Evolutionary conservation across 37 sponge, comb jelly and placozoan genomes (phyloP).

Genomic region (Chondrilla cf. caribensis): DNA sequence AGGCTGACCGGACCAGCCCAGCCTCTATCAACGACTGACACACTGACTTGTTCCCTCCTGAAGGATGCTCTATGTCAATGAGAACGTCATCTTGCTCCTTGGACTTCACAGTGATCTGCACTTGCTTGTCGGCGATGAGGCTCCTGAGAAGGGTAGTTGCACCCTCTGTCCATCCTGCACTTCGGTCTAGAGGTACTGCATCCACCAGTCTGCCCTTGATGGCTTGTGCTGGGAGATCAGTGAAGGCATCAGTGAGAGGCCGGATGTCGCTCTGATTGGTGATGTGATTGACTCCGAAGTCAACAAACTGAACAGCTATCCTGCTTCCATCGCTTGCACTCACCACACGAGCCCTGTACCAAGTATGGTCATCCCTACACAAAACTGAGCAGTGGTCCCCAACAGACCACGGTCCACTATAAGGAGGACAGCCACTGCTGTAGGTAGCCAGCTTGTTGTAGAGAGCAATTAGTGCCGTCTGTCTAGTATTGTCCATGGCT

Average conservation of each 20-base stretch:
- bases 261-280: not conserved
- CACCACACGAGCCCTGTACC: not conserved
- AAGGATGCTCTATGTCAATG: not conserved
- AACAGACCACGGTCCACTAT: not conserved
- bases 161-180: not conserved
- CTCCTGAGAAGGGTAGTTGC: not conserved
- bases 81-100: not conserved
- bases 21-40: not conserved
- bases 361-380: not conserved
- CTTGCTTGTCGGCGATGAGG: not conserved
- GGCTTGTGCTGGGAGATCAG: not conserved
- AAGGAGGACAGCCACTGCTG: not conserved
- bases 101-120: not conserved
- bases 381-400: slow-evolving; percentile 4
- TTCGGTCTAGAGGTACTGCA: not conserved
- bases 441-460: not conserved
- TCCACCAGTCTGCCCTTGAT: not conserved
- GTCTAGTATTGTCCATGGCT: not conserved
- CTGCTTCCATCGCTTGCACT: not conserved
- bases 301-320: not conserved
- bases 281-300: not conserved
- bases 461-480: not conserved
- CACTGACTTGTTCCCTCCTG: not conserved
- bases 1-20: not conserved
- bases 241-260: not conserved